Percentiles rank a stretch among this genome's conserved stretches.
These are phyloP conservation scores for Cybosia mesomella DNA, from an alignment of 2,888 invertebrate species.

Conservation along the genomic window DNA sequence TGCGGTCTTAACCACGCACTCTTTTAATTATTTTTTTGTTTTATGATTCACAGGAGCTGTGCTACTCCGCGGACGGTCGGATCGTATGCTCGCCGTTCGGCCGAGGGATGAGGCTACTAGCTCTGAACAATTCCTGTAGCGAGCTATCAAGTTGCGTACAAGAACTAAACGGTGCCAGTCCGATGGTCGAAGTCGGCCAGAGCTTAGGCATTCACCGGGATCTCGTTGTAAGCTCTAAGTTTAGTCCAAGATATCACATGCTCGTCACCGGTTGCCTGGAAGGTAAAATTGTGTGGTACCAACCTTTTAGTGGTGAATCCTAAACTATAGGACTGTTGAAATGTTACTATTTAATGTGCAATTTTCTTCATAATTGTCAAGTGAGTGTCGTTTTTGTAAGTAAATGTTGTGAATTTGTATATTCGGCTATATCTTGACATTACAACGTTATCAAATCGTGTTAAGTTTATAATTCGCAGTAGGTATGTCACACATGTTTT, in stretches of 20 bases:
- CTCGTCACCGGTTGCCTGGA: constrained; percentile 96
- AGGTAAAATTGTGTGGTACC: constrained; percentile 96
- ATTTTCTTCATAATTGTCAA: constrained; percentile 17
- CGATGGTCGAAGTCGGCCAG: constrained; percentile 88
- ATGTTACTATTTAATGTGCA: constrained; percentile 14
- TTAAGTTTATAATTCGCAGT: background rate
- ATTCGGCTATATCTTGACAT: background rate
- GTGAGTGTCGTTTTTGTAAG: background rate
- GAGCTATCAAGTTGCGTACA: constrained; percentile 90
- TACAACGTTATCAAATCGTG: background rate
- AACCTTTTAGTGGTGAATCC: constrained; percentile 88
- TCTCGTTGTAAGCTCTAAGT: constrained; percentile 95
- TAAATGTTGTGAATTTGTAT: background rate
- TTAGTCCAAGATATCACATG: constrained; percentile 94
- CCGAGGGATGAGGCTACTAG: constrained; percentile 94
- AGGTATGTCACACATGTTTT: background rate
- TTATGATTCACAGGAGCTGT: constrained; percentile 88
- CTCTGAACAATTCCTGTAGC: constrained; percentile 92
- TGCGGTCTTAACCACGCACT: no score
- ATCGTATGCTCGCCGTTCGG: constrained; percentile 96
- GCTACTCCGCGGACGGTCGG: constrained; percentile 96
- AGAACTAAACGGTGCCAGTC: constrained; percentile 49
- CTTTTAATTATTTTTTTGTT: no score
- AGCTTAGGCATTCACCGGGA: constrained; percentile 92
- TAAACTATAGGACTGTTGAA: constrained; percentile 53